Conservation (phyloP, 2,113 vertebrate genomes). For the Tinamus guttatus region DNA sequence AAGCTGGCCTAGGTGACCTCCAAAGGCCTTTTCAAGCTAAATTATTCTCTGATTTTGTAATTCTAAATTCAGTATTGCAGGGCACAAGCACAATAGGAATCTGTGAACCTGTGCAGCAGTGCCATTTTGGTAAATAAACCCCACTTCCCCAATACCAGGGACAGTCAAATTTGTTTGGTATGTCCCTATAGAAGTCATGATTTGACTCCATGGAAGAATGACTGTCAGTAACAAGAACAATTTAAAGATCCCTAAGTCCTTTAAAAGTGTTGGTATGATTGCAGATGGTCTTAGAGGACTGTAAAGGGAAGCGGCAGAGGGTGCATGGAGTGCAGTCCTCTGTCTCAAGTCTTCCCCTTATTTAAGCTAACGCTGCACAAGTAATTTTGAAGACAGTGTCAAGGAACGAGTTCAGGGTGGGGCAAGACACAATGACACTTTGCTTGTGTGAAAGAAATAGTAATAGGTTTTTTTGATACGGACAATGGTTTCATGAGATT, state of each 20-base stretch:
- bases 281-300: background rate
- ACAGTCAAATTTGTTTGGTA: background rate
- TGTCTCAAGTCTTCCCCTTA: background rate
- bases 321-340: background rate
- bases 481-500: too few relatives aligned
- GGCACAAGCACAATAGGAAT: background rate
- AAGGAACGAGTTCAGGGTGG: too few relatives aligned
- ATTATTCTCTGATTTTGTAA: accelerated
- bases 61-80: background rate
- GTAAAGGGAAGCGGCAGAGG: background rate
- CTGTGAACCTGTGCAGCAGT: background rate
- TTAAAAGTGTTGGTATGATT: background rate
- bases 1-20: background rate
- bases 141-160: background rate
- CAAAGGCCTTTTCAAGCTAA: background rate
- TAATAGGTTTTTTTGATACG: too few relatives aligned
- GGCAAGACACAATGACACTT: too few relatives aligned
- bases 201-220: background rate
- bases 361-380: background rate
- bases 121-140: background rate
- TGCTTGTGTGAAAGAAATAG: too few relatives aligned
- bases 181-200: background rate
- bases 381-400: background rate
- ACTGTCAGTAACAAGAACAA: background rate
- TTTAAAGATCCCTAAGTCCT: background rate